These are phyloP conservation scores for Trichogramma evanescens DNA, from an alignment of 2,888 invertebrate genomes.

Conservation along the genomic window DNA sequence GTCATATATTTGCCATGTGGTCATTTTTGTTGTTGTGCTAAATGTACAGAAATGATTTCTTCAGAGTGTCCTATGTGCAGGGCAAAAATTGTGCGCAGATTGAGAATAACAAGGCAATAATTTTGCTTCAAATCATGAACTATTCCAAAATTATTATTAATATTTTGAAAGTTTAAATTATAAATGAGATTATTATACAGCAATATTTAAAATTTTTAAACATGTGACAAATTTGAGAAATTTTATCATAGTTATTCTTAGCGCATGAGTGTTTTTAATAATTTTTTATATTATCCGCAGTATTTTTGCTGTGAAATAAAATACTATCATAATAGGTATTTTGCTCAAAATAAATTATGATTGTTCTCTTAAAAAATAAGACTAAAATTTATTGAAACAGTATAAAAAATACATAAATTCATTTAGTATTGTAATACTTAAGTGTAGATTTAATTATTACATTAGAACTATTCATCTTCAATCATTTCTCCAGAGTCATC, in stretches of 20 bases:
- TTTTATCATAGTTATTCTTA: slow-evolving; percentile 4
- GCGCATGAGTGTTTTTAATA: slow-evolving; percentile 15
- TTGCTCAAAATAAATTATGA: slow-evolving; percentile 20
- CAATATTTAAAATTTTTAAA: slow-evolving; percentile 5
- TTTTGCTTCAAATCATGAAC: slow-evolving; percentile 17
- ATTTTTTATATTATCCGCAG: slow-evolving; percentile 18
- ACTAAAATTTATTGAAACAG: slow-evolving; percentile 16
- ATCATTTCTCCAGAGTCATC: slow-evolving; percentile 32
- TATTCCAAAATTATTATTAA: background rate
- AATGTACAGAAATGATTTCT: slow-evolving; percentile 59
- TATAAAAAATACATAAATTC: slow-evolving; percentile 19
- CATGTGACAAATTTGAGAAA: slow-evolving; percentile 9
- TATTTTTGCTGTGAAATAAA: slow-evolving; percentile 18
- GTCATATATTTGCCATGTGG: slow-evolving; percentile 82
- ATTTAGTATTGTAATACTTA: slow-evolving; percentile 7
- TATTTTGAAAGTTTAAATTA: slow-evolving; percentile 13
- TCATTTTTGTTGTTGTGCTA: slow-evolving; percentile 74
- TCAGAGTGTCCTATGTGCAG: slow-evolving; percentile 75
- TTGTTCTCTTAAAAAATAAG: slow-evolving; percentile 17
- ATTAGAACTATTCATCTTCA: slow-evolving; percentile 33
- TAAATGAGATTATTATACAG: slow-evolving; percentile 18
- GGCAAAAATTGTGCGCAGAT: slow-evolving; percentile 60
- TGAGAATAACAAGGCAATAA: slow-evolving; percentile 58
- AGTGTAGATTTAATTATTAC: background rate
- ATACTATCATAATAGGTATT: slow-evolving; percentile 14